Conservation (phyloP, 2,797 vertebrate genomes). For the Silurus lanzhouensis region DNA sequence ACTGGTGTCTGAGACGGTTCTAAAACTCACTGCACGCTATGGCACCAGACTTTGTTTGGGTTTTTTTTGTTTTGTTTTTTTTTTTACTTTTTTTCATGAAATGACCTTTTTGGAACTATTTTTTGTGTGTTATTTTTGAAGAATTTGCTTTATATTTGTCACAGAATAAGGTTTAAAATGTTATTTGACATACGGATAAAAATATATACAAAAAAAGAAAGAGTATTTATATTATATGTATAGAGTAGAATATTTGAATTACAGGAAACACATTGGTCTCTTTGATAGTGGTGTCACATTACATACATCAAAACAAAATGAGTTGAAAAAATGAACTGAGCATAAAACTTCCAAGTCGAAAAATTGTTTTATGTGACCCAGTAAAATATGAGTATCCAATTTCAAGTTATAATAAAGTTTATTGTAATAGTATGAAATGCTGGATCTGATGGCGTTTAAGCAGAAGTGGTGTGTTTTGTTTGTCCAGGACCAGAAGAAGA, state of each 20-base stretch:
- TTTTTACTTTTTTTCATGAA: background rate
- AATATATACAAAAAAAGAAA: background rate
- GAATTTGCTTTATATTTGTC: background rate
- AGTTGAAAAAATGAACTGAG: background rate
- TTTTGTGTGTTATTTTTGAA: background rate
- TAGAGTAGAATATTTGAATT: background rate
- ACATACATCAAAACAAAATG: background rate
- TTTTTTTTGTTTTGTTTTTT: no score
- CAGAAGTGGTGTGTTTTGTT: conserved; percentile 36
- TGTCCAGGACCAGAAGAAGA: conserved; percentile 52
- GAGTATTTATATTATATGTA: background rate
- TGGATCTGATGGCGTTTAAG: background rate
- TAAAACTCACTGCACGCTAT: background rate
- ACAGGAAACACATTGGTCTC: background rate
- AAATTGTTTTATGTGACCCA: background rate
- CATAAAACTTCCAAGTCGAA: background rate
- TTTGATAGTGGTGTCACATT: background rate
- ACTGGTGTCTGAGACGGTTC: background rate
- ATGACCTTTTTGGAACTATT: background rate
- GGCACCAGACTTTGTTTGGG: background rate
- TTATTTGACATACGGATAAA: background rate
- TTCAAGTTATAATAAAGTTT: background rate
- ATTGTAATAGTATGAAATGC: background rate
- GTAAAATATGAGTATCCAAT: background rate
- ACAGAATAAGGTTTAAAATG: no score